A percentile compares a stretch with the other conserved stretches of the same genome.
These are phyloP conservation scores for Eclectus roratus DNA, from an alignment of 2,113 vertebrate species.

Conservation along the genomic window DNA sequence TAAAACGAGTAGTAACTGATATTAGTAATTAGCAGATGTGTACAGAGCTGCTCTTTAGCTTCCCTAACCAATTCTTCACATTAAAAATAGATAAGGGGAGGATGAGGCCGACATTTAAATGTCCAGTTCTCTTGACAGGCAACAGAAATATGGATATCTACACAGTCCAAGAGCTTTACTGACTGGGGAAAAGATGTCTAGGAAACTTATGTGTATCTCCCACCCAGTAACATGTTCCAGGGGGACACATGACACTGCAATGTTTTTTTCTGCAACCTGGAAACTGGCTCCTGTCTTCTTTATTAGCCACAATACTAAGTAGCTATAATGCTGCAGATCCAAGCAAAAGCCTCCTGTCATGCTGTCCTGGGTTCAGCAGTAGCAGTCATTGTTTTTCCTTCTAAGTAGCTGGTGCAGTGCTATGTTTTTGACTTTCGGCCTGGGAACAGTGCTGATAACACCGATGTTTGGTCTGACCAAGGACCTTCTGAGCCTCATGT, in stretches of 20 bases:
- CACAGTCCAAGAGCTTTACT: neutral
- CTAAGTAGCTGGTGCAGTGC: too few relatives aligned
- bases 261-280: neutral
- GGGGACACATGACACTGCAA: neutral
- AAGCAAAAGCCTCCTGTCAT: neutral
- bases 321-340: neutral
- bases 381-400: too few relatives aligned
- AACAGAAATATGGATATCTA: neutral
- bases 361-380: too few relatives aligned
- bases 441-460: too few relatives aligned
- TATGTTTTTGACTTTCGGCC: too few relatives aligned
- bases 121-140: neutral
- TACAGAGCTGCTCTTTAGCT: neutral
- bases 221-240: accelerated
- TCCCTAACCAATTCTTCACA: neutral
- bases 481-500: too few relatives aligned
- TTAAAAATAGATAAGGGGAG: neutral
- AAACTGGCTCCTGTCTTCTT: neutral
- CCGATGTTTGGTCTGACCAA: too few relatives aligned
- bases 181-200: neutral
- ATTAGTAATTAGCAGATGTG: neutral
- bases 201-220: neutral
- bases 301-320: neutral
- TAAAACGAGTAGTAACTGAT: neutral
- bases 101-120: neutral